Percentiles rank a stretch among this genome's conserved stretches.
These are phyloP conservation scores for Dolichoris vasculosae DNA, from an alignment of 1,140 invertebrate genomes.

Conservation along the genomic window DNA sequence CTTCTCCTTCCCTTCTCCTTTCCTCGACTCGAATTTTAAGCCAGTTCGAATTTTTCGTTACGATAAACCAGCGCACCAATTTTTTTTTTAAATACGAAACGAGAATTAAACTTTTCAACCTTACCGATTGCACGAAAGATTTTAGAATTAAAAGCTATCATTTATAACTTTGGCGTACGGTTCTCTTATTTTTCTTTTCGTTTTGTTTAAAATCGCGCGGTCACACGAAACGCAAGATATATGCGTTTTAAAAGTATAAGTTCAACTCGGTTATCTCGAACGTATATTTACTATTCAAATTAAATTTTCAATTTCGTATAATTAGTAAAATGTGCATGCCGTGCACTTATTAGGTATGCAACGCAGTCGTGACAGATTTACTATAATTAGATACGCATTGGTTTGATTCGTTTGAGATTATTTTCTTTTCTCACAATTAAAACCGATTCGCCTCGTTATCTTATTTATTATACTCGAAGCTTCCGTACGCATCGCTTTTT, in stretches of 20 bases:
- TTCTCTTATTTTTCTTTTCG: background rate
- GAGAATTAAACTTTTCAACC: background rate
- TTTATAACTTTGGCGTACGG: background rate
- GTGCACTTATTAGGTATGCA: background rate
- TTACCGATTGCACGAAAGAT: background rate
- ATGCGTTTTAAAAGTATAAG: constrained; percentile 6
- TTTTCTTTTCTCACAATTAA: background rate
- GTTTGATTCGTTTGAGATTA: background rate
- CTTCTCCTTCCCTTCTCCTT: background rate
- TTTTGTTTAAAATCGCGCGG: background rate
- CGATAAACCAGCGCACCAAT: background rate
- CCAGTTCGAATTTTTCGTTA: background rate
- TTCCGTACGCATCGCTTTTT: background rate
- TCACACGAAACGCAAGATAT: constrained; percentile 5
- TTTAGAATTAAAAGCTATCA: background rate
- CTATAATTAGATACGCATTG: background rate
- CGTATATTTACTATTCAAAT: background rate
- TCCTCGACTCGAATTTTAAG: background rate
- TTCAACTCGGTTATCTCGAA: background rate
- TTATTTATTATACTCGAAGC: background rate
- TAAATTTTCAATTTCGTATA: background rate
- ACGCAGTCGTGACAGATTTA: background rate
- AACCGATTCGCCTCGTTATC: background rate
- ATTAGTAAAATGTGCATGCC: background rate
- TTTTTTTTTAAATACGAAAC: background rate